Conservation (phyloP, 1,140 invertebrate genomes). For the Akabosia matsudoensis region DNA sequence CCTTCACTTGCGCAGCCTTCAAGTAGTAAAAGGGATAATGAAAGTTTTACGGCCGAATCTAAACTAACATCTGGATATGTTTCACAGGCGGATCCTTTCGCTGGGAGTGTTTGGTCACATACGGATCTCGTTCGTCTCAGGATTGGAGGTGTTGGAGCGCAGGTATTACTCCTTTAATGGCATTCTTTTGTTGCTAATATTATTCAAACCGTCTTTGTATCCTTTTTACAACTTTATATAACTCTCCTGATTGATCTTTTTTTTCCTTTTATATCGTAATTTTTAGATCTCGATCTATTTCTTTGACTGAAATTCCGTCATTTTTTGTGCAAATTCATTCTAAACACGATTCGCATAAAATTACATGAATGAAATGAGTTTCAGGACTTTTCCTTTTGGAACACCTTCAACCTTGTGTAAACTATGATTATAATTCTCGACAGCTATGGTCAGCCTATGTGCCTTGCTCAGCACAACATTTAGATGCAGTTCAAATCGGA, state of each 20-base stretch:
- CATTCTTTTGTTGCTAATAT: constrained; percentile 24
- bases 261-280: too few species aligned
- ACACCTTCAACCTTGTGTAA: not conserved
- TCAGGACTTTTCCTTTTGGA: not conserved
- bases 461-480: constrained; percentile 67
- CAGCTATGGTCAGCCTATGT: constrained; percentile 59
- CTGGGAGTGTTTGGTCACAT: constrained; percentile 76
- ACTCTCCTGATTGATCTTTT: not conserved
- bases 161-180: constrained; percentile 41
- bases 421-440: constrained; percentile 6
- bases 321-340: too few species aligned
- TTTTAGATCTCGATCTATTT: too few species aligned
- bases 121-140: constrained; percentile 56
- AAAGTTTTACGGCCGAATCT: too few species aligned
- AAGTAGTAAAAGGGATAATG: too few species aligned
- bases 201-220: constrained; percentile 5
- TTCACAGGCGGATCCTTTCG: constrained; percentile 69
- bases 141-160: constrained; percentile 49
- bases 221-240: not conserved
- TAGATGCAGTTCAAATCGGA: constrained; percentile 78
- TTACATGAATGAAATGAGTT: not conserved
- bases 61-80: too few species aligned
- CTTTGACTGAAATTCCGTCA: too few species aligned
- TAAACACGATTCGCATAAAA: too few species aligned
- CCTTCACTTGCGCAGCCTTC: too few species aligned